A percentile compares a stretch with the other conserved stretches of the same genome.
phyloP scores from a whole-genome alignment of 2,113 vertebrate species.

The Sphaerodactylus townsendi region DNA sequence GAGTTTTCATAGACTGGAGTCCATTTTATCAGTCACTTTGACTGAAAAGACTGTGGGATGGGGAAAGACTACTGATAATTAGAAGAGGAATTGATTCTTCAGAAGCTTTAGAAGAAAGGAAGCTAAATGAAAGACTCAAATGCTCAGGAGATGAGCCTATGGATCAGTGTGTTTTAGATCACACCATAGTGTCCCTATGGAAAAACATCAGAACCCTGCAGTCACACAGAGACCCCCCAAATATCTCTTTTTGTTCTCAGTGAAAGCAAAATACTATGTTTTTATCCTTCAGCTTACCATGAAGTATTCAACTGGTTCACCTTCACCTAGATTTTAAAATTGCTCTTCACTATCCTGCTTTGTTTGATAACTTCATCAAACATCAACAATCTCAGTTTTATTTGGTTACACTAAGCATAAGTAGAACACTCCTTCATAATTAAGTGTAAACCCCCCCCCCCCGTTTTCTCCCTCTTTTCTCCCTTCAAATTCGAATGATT shows the following conservation, averaged over 20 bases:
- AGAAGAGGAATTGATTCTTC: conserved; percentile 31
- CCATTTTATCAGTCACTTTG: conserved; percentile 31
- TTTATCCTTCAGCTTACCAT: conserved; percentile 46
- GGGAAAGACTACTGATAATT: conserved; percentile 56
- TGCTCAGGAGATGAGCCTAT: background rate
- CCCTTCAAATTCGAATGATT: conserved; percentile 66
- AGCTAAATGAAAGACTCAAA: conserved; percentile 1
- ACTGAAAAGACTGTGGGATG: conserved; percentile 22
- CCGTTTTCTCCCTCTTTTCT: conserved; percentile 45
- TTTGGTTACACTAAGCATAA: conserved; percentile 70
- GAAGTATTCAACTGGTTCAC: conserved; percentile 63
- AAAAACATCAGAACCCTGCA: conserved; percentile 33
- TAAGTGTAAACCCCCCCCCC: too few species aligned
- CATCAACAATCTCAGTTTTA: conserved; percentile 65
- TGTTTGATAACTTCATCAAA: conserved; percentile 72
- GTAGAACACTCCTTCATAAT: conserved; percentile 65
- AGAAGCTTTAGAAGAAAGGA: conserved; percentile 9
- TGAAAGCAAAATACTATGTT: conserved; percentile 51
- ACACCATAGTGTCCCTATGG: background rate
- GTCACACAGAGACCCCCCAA: background rate
- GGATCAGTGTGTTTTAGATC: background rate
- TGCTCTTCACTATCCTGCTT: conserved; percentile 66
- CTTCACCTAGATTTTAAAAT: conserved; percentile 56
- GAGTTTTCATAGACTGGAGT: background rate
- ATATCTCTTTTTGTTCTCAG: rapidly evolving